Evolutionary conservation across 1,140 invertebrate species (phyloP).

Genomic region (Platorchestia sp.): DNA sequence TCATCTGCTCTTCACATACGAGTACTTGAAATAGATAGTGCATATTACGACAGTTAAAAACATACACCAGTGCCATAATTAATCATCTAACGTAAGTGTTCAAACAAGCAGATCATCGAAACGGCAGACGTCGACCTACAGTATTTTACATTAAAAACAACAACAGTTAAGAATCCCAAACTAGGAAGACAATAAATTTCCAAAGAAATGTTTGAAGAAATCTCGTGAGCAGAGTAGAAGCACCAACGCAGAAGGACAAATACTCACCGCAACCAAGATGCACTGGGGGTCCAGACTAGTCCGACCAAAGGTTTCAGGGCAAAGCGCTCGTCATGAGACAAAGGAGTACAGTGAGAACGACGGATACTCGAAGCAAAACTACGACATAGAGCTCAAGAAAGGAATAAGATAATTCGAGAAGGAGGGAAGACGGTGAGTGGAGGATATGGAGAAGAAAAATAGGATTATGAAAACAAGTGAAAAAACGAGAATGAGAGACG

Average conservation of each 20-base stretch:
- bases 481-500: not conserved
- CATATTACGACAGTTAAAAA: not conserved
- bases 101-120: not conserved
- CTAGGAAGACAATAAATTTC: not conserved
- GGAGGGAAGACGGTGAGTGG: not conserved
- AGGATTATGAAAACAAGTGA: not conserved
- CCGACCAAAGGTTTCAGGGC: not conserved
- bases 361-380: not conserved
- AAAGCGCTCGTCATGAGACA: not conserved
- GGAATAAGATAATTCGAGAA: not conserved
- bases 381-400: not conserved
- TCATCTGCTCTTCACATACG: not conserved
- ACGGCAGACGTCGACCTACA: not conserved
- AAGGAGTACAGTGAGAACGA: not conserved
- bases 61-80: not conserved
- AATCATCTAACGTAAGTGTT: not conserved
- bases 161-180: not conserved
- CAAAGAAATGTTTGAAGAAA: conserved; percentile 11
- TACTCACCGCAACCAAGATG: not conserved
- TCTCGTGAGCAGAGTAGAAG: not conserved
- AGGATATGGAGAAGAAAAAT: not conserved
- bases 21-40: not conserved
- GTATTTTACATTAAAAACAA: not conserved
- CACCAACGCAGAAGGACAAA: not conserved
- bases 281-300: not conserved